A percentile compares a stretch with the other conserved stretches of the same genome.
These are phyloP conservation scores for Salarias fasciatus DNA, from an alignment of 2,797 vertebrate genomes.

Conservation along the genomic window DNA sequence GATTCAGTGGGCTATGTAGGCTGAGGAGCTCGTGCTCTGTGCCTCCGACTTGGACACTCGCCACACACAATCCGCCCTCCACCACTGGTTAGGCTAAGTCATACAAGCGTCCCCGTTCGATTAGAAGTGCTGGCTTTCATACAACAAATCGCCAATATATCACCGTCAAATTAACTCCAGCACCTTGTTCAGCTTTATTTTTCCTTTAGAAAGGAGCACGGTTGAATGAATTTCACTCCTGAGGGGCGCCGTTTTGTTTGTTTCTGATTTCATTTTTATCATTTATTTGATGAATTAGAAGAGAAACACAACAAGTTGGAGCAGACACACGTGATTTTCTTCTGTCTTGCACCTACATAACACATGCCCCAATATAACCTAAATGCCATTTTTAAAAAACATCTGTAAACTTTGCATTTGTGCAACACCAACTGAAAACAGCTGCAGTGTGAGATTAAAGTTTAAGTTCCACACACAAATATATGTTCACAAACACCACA, in stretches of 20 bases:
- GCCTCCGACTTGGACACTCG: slow-evolving; percentile 9
- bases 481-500: too few relatives aligned
- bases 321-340: too few relatives aligned
- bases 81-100: background rate
- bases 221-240: slow-evolving; percentile 19
- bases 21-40: slow-evolving; percentile 11
- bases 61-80: slow-evolving; percentile 4
- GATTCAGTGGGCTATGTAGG: slow-evolving; percentile 39
- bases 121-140: slow-evolving; percentile 33
- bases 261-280: too few relatives aligned
- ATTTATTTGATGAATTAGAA: too few relatives aligned
- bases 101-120: slow-evolving; percentile 11
- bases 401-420: too few relatives aligned
- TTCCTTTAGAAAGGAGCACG: slow-evolving; percentile 43
- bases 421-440: too few relatives aligned
- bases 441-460: too few relatives aligned
- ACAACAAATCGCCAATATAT: slow-evolving; percentile 30
- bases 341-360: too few relatives aligned
- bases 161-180: slow-evolving; percentile 41
- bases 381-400: too few relatives aligned
- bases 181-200: slow-evolving; percentile 39
- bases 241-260: background rate
- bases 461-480: too few relatives aligned
- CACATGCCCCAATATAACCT: too few relatives aligned
- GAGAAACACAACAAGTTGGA: too few relatives aligned